Percentiles rank a stretch among this genome's conserved stretches.
Evolutionary conservation across 2,113 vertebrate species (phyloP).

Genomic region (Osmerus eperlanus): DNA sequence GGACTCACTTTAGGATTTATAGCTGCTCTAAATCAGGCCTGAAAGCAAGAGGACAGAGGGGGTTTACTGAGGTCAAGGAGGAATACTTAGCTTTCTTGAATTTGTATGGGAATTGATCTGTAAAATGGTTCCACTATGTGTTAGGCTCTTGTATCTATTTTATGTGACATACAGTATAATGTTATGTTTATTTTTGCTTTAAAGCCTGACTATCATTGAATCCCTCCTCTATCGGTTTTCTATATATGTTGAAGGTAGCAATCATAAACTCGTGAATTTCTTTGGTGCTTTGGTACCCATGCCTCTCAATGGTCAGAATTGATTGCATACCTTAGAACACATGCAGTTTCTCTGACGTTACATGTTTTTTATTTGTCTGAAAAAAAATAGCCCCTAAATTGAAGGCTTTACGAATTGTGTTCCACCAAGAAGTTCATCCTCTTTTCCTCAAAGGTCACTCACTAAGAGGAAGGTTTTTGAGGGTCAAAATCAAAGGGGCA

Average conservation of each 20-base stretch:
- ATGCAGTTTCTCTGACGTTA: slow-evolving; percentile 52
- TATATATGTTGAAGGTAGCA: slow-evolving; percentile 37
- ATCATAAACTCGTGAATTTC: slow-evolving; percentile 39
- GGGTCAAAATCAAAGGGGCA: slow-evolving; percentile 11
- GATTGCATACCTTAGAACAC: slow-evolving; percentile 50
- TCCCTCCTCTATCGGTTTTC: slow-evolving; percentile 18
- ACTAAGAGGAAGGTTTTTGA: slow-evolving; percentile 27
- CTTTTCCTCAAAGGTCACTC: slow-evolving; percentile 50
- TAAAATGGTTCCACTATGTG: slow-evolving; percentile 32
- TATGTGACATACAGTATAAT: neutral
- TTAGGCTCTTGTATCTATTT: neutral
- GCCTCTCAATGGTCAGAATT: slow-evolving; percentile 28
- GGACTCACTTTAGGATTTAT: slow-evolving; percentile 63
- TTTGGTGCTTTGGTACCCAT: slow-evolving; percentile 12
- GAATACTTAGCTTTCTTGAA: slow-evolving; percentile 44
- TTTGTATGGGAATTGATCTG: slow-evolving; percentile 34
- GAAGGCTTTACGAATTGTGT: slow-evolving; percentile 34
- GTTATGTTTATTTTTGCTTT: neutral
- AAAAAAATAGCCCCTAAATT: slow-evolving; percentile 26
- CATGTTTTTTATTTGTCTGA: slow-evolving; percentile 25
- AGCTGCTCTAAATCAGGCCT: slow-evolving; percentile 64
- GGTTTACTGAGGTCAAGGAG: slow-evolving; percentile 49
- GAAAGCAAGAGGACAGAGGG: slow-evolving; percentile 59
- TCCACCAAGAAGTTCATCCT: slow-evolving; percentile 19
- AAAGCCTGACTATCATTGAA: slow-evolving; percentile 12